Percentiles rank a stretch among this genome's conserved stretches.
These are phyloP conservation scores for Ochropleura leucogaster DNA, from an alignment of 2,888 invertebrate genomes.

Conservation along the genomic window DNA sequence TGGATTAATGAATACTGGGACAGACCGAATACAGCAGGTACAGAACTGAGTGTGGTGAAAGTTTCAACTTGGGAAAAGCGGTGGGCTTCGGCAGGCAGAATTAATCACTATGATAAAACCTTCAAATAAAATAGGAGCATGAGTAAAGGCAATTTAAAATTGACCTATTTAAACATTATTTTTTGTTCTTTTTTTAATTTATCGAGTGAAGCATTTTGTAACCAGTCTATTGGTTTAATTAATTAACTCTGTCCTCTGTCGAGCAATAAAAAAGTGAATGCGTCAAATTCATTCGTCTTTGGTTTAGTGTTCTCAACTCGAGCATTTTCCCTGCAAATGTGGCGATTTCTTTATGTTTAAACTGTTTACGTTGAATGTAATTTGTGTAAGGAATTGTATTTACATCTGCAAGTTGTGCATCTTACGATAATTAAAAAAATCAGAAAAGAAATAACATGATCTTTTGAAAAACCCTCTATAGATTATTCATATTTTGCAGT, in stretches of 20 bases:
- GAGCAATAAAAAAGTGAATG: constrained; percentile 13
- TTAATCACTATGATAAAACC: not conserved
- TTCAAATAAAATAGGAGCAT: not conserved
- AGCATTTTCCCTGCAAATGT: not conserved
- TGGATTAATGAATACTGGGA: not conserved
- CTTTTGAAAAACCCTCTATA: not conserved
- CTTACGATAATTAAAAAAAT: not conserved
- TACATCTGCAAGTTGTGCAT: not conserved
- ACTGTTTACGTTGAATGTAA: not conserved
- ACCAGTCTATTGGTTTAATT: not conserved
- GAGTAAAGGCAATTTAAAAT: not conserved
- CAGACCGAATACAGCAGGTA: not conserved
- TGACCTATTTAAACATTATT: not conserved
- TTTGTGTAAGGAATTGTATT: not conserved
- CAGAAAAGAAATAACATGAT: not conserved
- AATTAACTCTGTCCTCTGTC: not conserved
- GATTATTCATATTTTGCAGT: not conserved
- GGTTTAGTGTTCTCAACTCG: not conserved
- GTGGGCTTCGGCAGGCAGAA: too few species aligned
- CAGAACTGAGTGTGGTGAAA: not conserved
- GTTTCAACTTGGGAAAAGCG: not conserved
- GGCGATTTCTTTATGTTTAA: not conserved
- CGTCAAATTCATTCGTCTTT: constrained; percentile 10
- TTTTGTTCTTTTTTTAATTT: not conserved
- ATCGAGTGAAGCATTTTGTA: not conserved